These are phyloP conservation scores for Herpailurus yagouaroundi DNA, from an alignment of 2,113 vertebrate species.

Conservation along the genomic window DNA sequence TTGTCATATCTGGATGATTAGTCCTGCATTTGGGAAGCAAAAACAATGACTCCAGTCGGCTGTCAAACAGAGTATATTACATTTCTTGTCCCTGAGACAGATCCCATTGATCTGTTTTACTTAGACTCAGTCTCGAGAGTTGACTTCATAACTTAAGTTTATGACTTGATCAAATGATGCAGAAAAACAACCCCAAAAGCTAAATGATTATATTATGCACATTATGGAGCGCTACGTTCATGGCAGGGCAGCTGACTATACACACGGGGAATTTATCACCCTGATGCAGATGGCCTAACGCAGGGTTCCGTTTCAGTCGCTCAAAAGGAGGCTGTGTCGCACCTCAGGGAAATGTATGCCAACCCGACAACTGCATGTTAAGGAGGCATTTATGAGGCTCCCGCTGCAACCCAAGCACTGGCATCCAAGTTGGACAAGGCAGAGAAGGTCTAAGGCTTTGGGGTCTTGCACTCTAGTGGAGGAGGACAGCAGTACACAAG, in stretches of 20 bases:
- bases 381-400: not conserved
- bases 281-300: not conserved
- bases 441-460: not conserved
- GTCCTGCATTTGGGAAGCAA: slow-evolving; percentile 50
- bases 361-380: not conserved
- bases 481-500: not conserved
- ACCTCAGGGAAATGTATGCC: not conserved
- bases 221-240: slow-evolving; percentile 56
- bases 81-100: slow-evolving; percentile 79
- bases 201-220: slow-evolving; percentile 73
- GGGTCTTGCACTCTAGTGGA: not conserved
- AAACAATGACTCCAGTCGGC: slow-evolving; percentile 61
- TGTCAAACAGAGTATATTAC: slow-evolving; percentile 78
- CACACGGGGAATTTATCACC: slow-evolving; percentile 71
- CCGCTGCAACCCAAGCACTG: not conserved
- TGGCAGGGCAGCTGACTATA: slow-evolving; percentile 63
- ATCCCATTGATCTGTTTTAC: slow-evolving; percentile 81
- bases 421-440: not conserved
- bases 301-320: not conserved
- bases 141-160: slow-evolving; percentile 82
- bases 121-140: slow-evolving; percentile 73
- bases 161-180: slow-evolving; percentile 78
- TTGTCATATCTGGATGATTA: slow-evolving; percentile 12
- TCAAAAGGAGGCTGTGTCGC: not conserved
- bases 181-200: slow-evolving; percentile 74